Conservation (phyloP, 2,113 vertebrate genomes). For the Herpailurus yagouaroundi region DNA sequence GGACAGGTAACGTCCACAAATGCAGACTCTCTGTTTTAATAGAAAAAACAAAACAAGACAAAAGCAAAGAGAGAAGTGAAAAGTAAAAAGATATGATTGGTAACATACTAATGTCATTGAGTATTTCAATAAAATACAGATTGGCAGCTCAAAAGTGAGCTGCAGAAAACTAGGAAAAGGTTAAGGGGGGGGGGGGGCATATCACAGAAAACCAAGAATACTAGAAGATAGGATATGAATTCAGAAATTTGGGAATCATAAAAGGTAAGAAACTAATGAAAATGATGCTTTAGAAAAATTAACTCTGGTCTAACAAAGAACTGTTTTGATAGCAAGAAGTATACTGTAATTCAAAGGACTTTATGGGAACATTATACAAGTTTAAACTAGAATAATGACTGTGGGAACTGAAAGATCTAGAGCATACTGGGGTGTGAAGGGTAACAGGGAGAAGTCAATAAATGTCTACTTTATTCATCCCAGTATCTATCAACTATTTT, state of each 20-base stretch:
- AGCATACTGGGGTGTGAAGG: not conserved
- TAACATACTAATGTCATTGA: not conserved
- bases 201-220: not conserved
- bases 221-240: not conserved
- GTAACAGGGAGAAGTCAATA: not conserved
- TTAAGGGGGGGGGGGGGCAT: not conserved
- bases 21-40: conserved; percentile 26
- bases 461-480: not conserved
- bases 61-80: conserved; percentile 14
- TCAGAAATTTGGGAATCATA: conserved; percentile 7
- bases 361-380: not conserved
- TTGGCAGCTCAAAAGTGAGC: not conserved
- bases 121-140: not conserved
- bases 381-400: conserved; percentile 5
- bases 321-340: not conserved
- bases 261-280: conserved; percentile 10
- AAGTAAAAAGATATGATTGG: conserved; percentile 4
- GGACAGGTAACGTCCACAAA: not conserved
- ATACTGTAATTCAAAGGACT: not conserved
- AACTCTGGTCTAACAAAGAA: not conserved
- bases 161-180: not conserved
- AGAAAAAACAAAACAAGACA: conserved; percentile 19
- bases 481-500: not conserved
- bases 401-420: not conserved
- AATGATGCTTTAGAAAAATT: conserved; percentile 3